Percentiles rank a stretch among this genome's conserved stretches.
Conservation (phyloP, 2,113 vertebrate genomes). For the Gymnobelideus leadbeateri region DNA sequence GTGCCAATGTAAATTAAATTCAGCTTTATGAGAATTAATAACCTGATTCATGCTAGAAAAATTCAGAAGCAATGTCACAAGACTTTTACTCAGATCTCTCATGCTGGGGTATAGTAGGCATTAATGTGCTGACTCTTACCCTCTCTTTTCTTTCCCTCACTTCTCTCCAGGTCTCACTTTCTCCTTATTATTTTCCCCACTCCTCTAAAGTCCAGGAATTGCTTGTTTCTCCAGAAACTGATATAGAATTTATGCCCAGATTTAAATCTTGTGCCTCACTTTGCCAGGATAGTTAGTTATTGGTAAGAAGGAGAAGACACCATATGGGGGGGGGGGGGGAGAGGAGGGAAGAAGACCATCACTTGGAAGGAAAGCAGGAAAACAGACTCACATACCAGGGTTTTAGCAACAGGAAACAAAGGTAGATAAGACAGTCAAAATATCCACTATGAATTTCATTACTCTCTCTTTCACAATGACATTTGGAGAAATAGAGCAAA, state of each 20-base stretch:
- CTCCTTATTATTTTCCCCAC: background rate
- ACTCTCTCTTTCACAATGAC: constrained; percentile 9
- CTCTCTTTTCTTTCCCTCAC: background rate
- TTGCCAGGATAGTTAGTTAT: constrained; percentile 35
- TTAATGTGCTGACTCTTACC: background rate
- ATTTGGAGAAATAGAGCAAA: background rate
- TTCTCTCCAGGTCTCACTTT: background rate
- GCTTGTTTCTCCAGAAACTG: constrained; percentile 14
- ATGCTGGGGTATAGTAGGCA: background rate
- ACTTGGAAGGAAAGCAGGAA: background rate
- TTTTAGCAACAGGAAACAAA: background rate
- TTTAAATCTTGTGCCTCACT: background rate
- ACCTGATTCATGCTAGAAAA: constrained; percentile 33
- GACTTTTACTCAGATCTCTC: constrained; percentile 34
- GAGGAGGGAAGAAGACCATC: background rate
- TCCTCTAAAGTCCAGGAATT: constrained; percentile 32
- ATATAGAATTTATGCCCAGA: background rate
- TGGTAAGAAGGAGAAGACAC: constrained; percentile 21
- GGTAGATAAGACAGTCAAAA: background rate
- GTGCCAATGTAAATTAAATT: constrained; percentile 40
- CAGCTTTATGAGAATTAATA: constrained; percentile 58
- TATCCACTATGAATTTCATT: background rate
- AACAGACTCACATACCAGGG: background rate
- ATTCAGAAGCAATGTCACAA: constrained; percentile 25
- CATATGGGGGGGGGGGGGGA: background rate